A percentile compares a stretch with the other conserved stretches of the same genome.
phyloP scores from a whole-genome alignment of 2,888 invertebrate species.

The Horisme vitalbata region DNA sequence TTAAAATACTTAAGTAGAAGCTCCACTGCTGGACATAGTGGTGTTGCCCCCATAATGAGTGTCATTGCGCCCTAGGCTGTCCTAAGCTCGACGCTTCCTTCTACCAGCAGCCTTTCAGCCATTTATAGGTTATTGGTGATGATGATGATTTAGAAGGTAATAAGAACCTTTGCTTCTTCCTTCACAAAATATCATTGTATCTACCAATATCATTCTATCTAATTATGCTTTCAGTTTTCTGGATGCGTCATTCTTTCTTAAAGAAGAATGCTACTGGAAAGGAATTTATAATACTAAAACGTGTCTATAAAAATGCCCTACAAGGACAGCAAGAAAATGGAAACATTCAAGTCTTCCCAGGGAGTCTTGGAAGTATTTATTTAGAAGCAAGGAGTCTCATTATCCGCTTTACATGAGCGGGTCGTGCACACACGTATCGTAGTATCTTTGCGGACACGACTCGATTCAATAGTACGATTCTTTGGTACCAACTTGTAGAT shows the following conservation, averaged over 20 bases:
- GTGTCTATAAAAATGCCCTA: slow-evolving; percentile 3
- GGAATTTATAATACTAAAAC: not conserved
- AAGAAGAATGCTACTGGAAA: not conserved
- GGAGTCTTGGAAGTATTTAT: slow-evolving; percentile 5
- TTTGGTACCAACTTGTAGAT: slow-evolving; percentile 12
- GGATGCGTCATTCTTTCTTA: not conserved
- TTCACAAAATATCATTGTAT: too few relatives aligned
- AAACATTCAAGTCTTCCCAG: slow-evolving; percentile 1
- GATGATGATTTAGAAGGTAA: too few relatives aligned
- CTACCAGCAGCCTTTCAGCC: too few relatives aligned
- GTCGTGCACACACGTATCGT: slow-evolving; percentile 44
- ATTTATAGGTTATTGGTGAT: too few relatives aligned
- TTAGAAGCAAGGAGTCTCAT: slow-evolving; percentile 17
- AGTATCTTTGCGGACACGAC: slow-evolving; percentile 38
- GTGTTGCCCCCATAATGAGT: too few relatives aligned
- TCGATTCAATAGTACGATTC: slow-evolving; percentile 16
- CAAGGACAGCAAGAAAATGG: not conserved
- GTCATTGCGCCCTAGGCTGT: too few relatives aligned
- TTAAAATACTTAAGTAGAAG: too few relatives aligned
- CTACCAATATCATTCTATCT: too few relatives aligned
- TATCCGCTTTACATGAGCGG: slow-evolving; percentile 59
- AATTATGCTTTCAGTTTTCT: too few relatives aligned
- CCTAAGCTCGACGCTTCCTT: too few relatives aligned
- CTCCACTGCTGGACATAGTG: too few relatives aligned
- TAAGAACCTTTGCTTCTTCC: too few relatives aligned